phyloP scores from a whole-genome alignment of 2,888 invertebrate genomes.

The Pterostichus madidus region DNA sequence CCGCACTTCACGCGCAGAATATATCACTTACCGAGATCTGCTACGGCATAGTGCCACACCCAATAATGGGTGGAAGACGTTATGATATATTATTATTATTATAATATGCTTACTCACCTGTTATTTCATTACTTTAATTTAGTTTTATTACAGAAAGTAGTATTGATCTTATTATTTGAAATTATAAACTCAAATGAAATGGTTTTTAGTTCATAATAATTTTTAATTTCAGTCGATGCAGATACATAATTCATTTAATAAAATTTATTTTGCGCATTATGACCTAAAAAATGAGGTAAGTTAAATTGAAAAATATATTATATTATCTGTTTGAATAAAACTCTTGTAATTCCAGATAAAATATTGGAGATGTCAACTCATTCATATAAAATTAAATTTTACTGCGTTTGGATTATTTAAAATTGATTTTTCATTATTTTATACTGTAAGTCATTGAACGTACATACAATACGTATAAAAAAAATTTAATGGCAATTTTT shows the following conservation, averaged over 20 bases:
- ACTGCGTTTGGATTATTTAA: background rate
- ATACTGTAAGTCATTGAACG: background rate
- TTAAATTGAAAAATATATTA: background rate
- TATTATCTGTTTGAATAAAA: background rate
- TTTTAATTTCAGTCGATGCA: background rate
- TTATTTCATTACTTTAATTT: too few relatives aligned
- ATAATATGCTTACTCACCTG: too few relatives aligned
- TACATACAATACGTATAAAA: background rate
- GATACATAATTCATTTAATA: background rate
- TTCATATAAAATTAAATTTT: conserved; percentile 2
- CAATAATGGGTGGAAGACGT: too few relatives aligned
- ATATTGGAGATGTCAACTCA: background rate
- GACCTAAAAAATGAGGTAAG: background rate
- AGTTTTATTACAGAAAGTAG: too few relatives aligned
- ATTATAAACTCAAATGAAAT: too few relatives aligned
- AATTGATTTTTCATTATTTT: conserved; percentile 9
- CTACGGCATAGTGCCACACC: too few relatives aligned
- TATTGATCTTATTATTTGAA: too few relatives aligned
- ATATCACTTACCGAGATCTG: too few relatives aligned
- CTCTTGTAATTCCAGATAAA: background rate
- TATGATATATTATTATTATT: too few relatives aligned
- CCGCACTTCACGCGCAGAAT: too few relatives aligned
- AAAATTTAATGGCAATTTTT: background rate
- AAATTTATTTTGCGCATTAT: background rate
- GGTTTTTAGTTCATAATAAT: too few relatives aligned